Percentiles rank a stretch among this genome's conserved stretches.
Conservation (phyloP, 2,797 vertebrate species). For the Spea hammondii region DNA sequence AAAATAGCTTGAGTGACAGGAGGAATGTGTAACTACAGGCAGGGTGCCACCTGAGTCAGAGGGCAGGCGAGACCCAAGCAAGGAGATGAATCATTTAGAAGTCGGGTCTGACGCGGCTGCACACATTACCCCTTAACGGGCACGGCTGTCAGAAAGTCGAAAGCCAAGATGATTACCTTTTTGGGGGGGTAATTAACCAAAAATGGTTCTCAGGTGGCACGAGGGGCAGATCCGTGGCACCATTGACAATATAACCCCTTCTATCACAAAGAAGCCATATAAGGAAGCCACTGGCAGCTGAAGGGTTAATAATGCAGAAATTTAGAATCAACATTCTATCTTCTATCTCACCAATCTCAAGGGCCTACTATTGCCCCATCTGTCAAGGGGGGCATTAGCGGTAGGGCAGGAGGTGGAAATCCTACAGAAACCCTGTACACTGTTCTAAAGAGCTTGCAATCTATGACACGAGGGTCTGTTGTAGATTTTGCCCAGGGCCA, state of each 20-base stretch:
- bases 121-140: background rate
- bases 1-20: conserved; percentile 13
- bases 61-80: background rate
- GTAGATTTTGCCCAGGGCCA: no score
- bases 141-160: background rate
- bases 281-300: no score
- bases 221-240: no score
- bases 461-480: background rate
- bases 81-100: background rate
- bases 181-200: background rate
- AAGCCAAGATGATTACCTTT: background rate
- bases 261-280: no score
- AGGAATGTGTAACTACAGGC: conserved; percentile 10
- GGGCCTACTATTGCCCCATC: no score
- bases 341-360: no score
- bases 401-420: no score
- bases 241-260: no score
- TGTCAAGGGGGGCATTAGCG: no score
- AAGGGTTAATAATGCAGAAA: no score
- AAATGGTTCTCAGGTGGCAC: background rate
- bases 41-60: background rate
- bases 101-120: background rate
- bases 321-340: no score
- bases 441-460: background rate
- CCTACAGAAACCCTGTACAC: no score